Percentiles rank a stretch among this genome's conserved stretches.
These are phyloP conservation scores for Saimiri boliviensis DNA, from an alignment of 2,113 vertebrate genomes.

Conservation along the genomic window DNA sequence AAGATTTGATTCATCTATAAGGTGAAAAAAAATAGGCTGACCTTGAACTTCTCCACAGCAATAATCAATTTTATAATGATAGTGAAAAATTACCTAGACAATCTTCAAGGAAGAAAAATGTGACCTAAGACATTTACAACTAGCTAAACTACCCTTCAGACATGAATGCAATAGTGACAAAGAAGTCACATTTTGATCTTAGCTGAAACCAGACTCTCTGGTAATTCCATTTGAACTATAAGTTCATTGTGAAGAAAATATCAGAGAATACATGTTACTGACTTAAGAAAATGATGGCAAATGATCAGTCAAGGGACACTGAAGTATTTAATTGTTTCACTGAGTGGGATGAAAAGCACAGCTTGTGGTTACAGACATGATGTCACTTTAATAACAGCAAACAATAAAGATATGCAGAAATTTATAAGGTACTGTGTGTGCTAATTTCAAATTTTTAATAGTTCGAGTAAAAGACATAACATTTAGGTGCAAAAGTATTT, in stretches of 20 bases:
- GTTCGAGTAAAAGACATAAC: neutral
- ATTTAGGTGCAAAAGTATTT: neutral
- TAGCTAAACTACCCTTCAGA: neutral
- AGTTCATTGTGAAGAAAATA: slow-evolving; percentile 13
- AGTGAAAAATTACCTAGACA: neutral
- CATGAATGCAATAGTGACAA: neutral
- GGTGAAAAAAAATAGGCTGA: neutral
- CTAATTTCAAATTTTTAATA: neutral
- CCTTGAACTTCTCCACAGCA: neutral
- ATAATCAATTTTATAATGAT: neutral
- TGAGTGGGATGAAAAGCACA: neutral
- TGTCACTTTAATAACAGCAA: neutral
- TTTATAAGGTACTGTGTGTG: neutral
- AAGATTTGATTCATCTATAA: neutral
- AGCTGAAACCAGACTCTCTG: neutral
- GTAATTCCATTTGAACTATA: neutral
- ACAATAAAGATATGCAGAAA: neutral
- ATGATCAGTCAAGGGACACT: neutral
- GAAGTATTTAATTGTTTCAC: neutral
- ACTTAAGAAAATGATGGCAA: neutral
- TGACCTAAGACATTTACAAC: neutral
- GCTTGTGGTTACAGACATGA: neutral
- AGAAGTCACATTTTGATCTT: neutral
- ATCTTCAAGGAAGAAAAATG: neutral
- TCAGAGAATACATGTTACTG: neutral